Evolutionary conservation across 2,797 vertebrate genomes (phyloP).

Genomic region (Rhinichthys osculus): DNA sequence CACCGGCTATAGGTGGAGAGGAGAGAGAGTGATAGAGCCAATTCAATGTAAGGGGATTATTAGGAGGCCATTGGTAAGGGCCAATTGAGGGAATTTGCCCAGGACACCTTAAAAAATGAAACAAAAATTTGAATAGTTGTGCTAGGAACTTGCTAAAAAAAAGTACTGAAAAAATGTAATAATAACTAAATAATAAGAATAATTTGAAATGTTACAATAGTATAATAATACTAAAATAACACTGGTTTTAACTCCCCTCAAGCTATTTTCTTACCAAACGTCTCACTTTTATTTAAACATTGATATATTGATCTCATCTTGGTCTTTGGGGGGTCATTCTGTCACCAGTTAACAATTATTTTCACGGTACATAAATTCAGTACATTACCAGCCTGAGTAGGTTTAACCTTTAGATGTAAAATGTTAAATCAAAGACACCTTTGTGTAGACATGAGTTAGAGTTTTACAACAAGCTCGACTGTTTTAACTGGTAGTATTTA

Average conservation of each 20-base stretch:
- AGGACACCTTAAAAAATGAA: not conserved
- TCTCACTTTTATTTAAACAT: not conserved
- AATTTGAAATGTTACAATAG: not conserved
- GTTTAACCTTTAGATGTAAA: not conserved
- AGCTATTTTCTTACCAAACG: not conserved
- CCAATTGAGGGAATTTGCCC: too few relatives aligned
- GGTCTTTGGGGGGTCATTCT: not conserved
- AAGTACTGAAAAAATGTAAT: not conserved
- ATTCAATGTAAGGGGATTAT: too few relatives aligned
- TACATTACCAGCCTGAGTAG: not conserved
- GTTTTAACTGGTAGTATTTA: slow-evolving; percentile 4
- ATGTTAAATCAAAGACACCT: not conserved
- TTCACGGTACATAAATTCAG: not conserved
- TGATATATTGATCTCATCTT: slow-evolving; percentile 11
- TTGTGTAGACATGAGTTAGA: not conserved
- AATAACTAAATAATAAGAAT: not conserved
- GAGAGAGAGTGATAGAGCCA: too few relatives aligned
- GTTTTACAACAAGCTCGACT: not conserved
- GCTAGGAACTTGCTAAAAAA: not conserved
- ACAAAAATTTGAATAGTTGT: not conserved
- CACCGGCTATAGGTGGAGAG: too few relatives aligned
- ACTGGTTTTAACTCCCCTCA: too few relatives aligned
- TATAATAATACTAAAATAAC: not conserved
- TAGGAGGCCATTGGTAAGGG: too few relatives aligned
- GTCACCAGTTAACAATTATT: slow-evolving; percentile 5